These are phyloP conservation scores for Siniperca undulata DNA, from an alignment of 2,797 vertebrate genomes.

Conservation along the genomic window DNA sequence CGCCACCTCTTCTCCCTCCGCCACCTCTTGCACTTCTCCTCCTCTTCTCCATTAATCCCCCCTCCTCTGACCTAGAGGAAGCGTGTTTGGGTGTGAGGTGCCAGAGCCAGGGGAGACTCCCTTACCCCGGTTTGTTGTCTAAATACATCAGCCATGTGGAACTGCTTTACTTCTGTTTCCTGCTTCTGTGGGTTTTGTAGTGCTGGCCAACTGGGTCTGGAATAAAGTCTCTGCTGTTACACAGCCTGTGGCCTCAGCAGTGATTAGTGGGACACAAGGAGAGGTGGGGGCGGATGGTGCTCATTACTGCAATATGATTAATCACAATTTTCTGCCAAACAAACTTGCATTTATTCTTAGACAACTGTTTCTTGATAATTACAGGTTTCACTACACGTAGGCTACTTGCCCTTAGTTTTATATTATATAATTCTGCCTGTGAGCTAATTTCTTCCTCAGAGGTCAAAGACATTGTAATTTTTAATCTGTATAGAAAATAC, in stretches of 20 bases:
- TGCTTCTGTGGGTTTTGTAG: slow-evolving; percentile 77
- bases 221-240: slow-evolving; percentile 66
- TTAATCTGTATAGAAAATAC: slow-evolving; percentile 62
- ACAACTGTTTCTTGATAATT: slow-evolving; percentile 35
- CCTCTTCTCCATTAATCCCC: slow-evolving; percentile 42
- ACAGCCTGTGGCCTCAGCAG: slow-evolving; percentile 56
- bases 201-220: slow-evolving; percentile 64
- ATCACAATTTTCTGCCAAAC: slow-evolving; percentile 38
- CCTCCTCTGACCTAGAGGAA: slow-evolving; percentile 66
- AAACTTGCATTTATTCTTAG: slow-evolving; percentile 24
- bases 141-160: slow-evolving; percentile 83
- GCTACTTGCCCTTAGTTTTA: background rate
- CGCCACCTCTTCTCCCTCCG: slow-evolving; percentile 44
- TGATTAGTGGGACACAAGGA: slow-evolving; percentile 65
- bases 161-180: slow-evolving; percentile 81
- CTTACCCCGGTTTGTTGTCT: slow-evolving; percentile 74
- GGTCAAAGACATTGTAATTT: slow-evolving; percentile 66
- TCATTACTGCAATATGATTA: slow-evolving; percentile 58
- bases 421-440: slow-evolving; percentile 18
- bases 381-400: slow-evolving; percentile 11
- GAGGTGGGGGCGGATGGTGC: slow-evolving; percentile 52
- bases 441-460: slow-evolving; percentile 43
- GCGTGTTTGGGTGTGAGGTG: slow-evolving; percentile 74
- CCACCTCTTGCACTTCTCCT: slow-evolving; percentile 32
- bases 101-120: slow-evolving; percentile 75